Conservation (phyloP, 2,888 invertebrate species). For the Rhogogaster chlorosoma region DNA sequence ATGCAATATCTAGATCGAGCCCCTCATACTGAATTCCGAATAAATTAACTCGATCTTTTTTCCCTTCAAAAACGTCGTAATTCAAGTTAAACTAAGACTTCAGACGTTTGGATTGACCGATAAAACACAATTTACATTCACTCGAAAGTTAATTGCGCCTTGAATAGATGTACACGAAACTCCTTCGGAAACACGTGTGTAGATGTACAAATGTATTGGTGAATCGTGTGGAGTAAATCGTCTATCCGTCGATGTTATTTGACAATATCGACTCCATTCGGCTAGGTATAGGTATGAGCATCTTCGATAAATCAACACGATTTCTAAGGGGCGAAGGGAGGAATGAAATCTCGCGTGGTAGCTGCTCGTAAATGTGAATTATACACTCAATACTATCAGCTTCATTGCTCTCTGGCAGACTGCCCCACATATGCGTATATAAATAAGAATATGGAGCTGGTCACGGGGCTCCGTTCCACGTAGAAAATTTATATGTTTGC, state of each 20-base stretch:
- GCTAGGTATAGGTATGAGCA: slow-evolving; percentile 25
- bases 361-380: slow-evolving; percentile 51
- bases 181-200: neutral
- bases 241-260: neutral
- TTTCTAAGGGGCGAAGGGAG: slow-evolving; percentile 17
- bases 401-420: slow-evolving; percentile 50
- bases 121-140: neutral
- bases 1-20: neutral
- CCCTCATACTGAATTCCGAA: neutral
- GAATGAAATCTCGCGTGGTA: slow-evolving; percentile 42
- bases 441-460: slow-evolving; percentile 48
- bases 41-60: neutral
- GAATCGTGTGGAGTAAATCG: neutral
- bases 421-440: slow-evolving; percentile 49
- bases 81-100: neutral
- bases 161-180: neutral
- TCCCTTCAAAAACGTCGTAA: neutral
- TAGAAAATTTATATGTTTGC: slow-evolving; percentile 43
- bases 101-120: neutral
- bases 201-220: neutral
- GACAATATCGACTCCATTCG: slow-evolving; percentile 36
- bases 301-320: slow-evolving; percentile 42
- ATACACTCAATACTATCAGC: slow-evolving; percentile 52
- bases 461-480: slow-evolving; percentile 30
- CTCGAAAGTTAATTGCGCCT: neutral